A percentile compares a stretch with the other conserved stretches of the same genome.
These are phyloP conservation scores for Apamea anceps DNA, from an alignment of 2,888 invertebrate genomes.

Conservation along the genomic window DNA sequence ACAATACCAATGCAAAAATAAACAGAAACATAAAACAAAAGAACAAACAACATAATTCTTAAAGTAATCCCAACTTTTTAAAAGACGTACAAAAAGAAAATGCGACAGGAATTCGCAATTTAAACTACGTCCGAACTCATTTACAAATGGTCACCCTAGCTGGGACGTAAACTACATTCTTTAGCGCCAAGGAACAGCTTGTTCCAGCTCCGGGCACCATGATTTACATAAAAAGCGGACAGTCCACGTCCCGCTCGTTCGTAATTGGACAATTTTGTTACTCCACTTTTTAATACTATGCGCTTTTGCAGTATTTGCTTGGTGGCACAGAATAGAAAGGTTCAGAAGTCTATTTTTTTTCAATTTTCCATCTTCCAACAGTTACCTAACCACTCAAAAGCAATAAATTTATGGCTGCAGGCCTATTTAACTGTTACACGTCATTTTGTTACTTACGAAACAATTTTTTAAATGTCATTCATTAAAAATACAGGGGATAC, in stretches of 20 bases:
- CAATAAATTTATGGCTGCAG: background rate
- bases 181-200: slow-evolving; percentile 61
- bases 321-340: background rate
- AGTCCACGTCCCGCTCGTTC: slow-evolving; percentile 54
- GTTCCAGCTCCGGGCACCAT: slow-evolving; percentile 54
- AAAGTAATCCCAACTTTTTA: slow-evolving; percentile 53
- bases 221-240: slow-evolving; percentile 66
- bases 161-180: slow-evolving; percentile 59
- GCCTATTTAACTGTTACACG: background rate
- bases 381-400: background rate
- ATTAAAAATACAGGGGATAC: background rate
- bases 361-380: background rate
- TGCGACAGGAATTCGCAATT: slow-evolving; percentile 58
- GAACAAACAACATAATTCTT: slow-evolving; percentile 34
- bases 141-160: slow-evolving; percentile 63
- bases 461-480: background rate
- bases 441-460: background rate
- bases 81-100: slow-evolving; percentile 58
- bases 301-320: slow-evolving; percentile 57
- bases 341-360: slow-evolving; percentile 3
- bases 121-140: slow-evolving; percentile 61
- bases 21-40: background rate
- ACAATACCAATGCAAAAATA: background rate
- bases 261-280: slow-evolving; percentile 65
- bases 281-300: slow-evolving; percentile 61